Base-by-base conservation (phyloP, 2,888 invertebrate genomes). In the Chrysopilus asiliformis region DNA sequence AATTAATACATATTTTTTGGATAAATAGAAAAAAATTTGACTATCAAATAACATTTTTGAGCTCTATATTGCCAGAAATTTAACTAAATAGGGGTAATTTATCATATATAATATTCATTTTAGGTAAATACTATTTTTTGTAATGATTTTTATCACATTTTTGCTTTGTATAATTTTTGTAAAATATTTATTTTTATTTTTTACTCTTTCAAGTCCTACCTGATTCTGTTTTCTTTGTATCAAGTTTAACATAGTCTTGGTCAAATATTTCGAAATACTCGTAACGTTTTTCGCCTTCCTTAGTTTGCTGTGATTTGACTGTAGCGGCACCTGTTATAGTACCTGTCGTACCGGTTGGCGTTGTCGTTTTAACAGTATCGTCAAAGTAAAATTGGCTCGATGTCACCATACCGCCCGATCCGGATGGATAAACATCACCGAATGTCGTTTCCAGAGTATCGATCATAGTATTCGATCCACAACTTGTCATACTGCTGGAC, bases 401-500 rank as follows among this genome's bases (percentile, higher is more conserved):
- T 12, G 26, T 26, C 12, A 13, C 5, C 5, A 27, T 20, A 15
- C 39, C 34, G n/a, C n/a, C n/a, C n/a, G n/a, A n/a, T n/a, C n/a
- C n/a, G n/a, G n/a, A n/a, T 14, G 29, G 36, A 39, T 36, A 45
- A 3, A 42, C 37, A 33, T 45, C 45, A 29, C 33, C 32, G 34
- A 39, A 40, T 24, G 19, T 42, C 29, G 32, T 41, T 25, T 80
- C 80, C 46, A 77, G 68, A 13, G 79, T 79, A 16, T 85, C 84
- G 36, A 86, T 80, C 71, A 86, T 75, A 10, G 85, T 85, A 57
- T 83, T 84, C 38, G 85, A 85, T 46, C 83, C 84, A 44, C 72
- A 74, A 57, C 85, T 85, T 14, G 85, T 84, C 36, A 84, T 74
- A 57, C 85, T 85, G 36, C 84, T 83, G 1, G 85, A 84, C 78